A percentile compares a stretch with the other conserved stretches of the same genome.
Conservation (phyloP, 2,888 invertebrate species). For the Chaetoderma sp. region DNA sequence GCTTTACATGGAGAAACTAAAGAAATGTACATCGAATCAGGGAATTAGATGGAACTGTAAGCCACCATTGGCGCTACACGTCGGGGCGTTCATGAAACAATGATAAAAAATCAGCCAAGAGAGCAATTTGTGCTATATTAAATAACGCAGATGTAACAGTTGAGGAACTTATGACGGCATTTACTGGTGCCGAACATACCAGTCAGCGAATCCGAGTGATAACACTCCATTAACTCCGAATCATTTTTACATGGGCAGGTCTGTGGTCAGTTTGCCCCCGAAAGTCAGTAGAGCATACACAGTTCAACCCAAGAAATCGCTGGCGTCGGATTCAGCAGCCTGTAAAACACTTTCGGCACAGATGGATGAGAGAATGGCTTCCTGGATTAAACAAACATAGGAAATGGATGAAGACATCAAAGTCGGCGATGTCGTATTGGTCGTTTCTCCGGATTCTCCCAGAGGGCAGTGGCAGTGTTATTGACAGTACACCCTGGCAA, state of each 20-base stretch:
- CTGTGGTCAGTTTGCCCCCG: background rate
- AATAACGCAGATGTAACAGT: slow-evolving; percentile 30
- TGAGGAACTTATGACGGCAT: slow-evolving; percentile 36
- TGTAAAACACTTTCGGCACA: slow-evolving; percentile 4
- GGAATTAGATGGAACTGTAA: slow-evolving; percentile 37
- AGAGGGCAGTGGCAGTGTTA: background rate
- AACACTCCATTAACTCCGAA: slow-evolving; percentile 40
- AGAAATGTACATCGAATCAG: slow-evolving; percentile 22
- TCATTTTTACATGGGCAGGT: slow-evolving; percentile 40
- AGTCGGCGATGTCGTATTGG: background rate
- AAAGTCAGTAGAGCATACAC: background rate
- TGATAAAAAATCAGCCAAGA: slow-evolving; percentile 37
- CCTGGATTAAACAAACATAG: background rate
- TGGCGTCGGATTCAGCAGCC: slow-evolving; percentile 21
- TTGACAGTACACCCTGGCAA: background rate
- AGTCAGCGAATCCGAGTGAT: too few species aligned
- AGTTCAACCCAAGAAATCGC: background rate
- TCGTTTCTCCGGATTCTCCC: background rate
- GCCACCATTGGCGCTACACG: slow-evolving; percentile 38
- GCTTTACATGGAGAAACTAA: too few species aligned
- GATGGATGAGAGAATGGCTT: slow-evolving; percentile 15
- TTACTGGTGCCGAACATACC: slow-evolving; percentile 36
- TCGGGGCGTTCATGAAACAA: slow-evolving; percentile 35
- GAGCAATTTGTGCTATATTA: slow-evolving; percentile 34
- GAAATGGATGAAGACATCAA: background rate